Evolutionary conservation across 2,888 invertebrate genomes (phyloP), one percentile per base, ranked within the genome.

Genomic region (Campopleginae sp.): DNA sequence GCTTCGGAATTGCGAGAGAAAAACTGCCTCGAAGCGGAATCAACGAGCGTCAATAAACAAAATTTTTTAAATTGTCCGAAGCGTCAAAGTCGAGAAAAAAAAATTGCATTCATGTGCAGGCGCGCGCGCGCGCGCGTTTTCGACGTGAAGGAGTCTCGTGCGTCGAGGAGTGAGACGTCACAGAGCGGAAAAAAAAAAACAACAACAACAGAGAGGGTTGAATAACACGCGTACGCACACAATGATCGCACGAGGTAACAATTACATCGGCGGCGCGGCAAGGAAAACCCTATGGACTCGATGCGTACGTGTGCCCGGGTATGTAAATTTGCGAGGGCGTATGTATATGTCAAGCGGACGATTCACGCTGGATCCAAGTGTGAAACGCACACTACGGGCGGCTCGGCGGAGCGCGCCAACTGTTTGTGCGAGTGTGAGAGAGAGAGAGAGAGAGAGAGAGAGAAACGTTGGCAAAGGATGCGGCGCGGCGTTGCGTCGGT

Each of bases 181-280:
- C 46, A 38, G 23, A 63, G 42, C 46, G 48, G 4, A 44, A 6
- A n/a, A 6, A 19, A 48, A n/a, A 27, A 48, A 48, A 48, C 27
- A n/a, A 68, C 27, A 48, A 27, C n/a, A n/a, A 17, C 38, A 38
- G 38, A 38, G 38, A 68, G 48, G 76, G 33, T 48, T 84, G 85
- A 82, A 86, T 63, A 44, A 44, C 38, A 74, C 79, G 77, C 80
- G 88, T 27, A 23, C 63, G 10, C 44, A 33, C 19, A 44, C 38
- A 33, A 23, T 51, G n/a, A 1, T 48, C 23, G 83, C 85, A 90
- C 88, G 91, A 90, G 90, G 92, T 90, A 92, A 92, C 90, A 91
- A 92, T 91, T 90, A 90, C 90, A 89, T 91, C 90, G 92, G 89
- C 48, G 76, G 76, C 38, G 72, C 48, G 68, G 61, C 58, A 31